Conservation (phyloP, 2,888 invertebrate genomes). For the Plemyria rubiginata region DNA sequence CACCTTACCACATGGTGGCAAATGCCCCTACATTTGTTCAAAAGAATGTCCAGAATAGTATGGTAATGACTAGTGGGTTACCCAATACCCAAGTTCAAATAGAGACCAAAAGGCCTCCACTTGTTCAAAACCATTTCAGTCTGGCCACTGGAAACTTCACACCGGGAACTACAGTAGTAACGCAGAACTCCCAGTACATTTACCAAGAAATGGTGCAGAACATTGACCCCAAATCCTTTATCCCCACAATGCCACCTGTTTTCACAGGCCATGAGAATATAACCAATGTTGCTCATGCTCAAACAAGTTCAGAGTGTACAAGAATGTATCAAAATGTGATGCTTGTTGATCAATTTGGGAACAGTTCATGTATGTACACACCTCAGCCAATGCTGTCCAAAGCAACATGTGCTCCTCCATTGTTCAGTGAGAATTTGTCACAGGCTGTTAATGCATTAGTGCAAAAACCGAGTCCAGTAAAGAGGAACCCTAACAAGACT, state of each 20-base stretch:
- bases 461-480: slow-evolving; percentile 54
- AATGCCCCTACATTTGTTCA: slow-evolving; percentile 72
- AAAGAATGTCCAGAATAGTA: slow-evolving; percentile 75
- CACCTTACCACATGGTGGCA: slow-evolving; percentile 55
- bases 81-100: slow-evolving; percentile 59
- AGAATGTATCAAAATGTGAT: slow-evolving; percentile 78
- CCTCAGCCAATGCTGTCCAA: slow-evolving; percentile 69
- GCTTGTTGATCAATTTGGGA: slow-evolving; percentile 78
- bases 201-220: slow-evolving; percentile 81
- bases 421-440: slow-evolving; percentile 55
- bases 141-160: slow-evolving; percentile 64
- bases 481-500: slow-evolving; percentile 65
- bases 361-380: slow-evolving; percentile 75
- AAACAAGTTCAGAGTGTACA: slow-evolving; percentile 57
- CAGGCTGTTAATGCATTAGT: slow-evolving; percentile 48
- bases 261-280: slow-evolving; percentile 67
- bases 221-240: slow-evolving; percentile 73
- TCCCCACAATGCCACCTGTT: slow-evolving; percentile 69
- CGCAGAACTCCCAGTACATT: slow-evolving; percentile 78
- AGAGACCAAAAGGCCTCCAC: slow-evolving; percentile 59
- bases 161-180: slow-evolving; percentile 74
- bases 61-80: slow-evolving; percentile 70
- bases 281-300: slow-evolving; percentile 69
- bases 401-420: slow-evolving; percentile 52
- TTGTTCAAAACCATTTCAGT: slow-evolving; percentile 65